These are phyloP conservation scores for Acanthiza pusilla DNA, from an alignment of 2,797 vertebrate genomes.

Conservation along the genomic window DNA sequence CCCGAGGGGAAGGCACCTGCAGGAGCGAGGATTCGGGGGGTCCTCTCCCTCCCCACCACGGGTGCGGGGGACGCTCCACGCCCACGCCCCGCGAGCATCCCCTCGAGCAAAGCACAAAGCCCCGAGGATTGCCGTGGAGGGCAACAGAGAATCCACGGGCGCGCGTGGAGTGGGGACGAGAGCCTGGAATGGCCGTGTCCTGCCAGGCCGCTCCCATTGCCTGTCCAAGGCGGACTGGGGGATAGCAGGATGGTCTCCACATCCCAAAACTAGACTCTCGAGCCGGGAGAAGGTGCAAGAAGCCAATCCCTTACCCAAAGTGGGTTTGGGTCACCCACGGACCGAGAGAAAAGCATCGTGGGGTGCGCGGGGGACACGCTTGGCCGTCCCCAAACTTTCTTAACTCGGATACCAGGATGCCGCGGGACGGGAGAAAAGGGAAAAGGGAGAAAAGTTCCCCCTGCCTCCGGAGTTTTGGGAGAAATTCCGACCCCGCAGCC, in stretches of 20 bases:
- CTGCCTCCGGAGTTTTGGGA: background rate
- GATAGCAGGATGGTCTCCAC: accelerated
- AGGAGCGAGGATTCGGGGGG: background rate
- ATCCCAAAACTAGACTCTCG: background rate
- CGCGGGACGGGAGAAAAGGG: background rate
- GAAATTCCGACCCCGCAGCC: background rate
- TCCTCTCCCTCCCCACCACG: no score
- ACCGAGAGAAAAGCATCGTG: background rate
- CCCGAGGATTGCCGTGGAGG: accelerated
- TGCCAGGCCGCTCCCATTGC: background rate
- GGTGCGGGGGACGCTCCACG: no score
- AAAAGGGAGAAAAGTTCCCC: background rate
- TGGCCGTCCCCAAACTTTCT: background rate
- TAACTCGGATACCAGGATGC: background rate
- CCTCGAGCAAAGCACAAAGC: background rate
- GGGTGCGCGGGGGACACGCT: accelerated
- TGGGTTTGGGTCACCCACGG: background rate
- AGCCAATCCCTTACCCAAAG: background rate
- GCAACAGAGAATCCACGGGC: background rate
- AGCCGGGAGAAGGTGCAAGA: background rate
- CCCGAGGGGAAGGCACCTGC: background rate
- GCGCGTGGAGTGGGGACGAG: background rate
- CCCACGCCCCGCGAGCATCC: background rate
- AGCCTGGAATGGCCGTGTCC: background rate
- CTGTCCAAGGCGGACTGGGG: background rate